Evolutionary conservation across 2,888 invertebrate species (phyloP), one percentile per base, ranked within the genome.

Genomic region (Apotomis betuletana): DNA sequence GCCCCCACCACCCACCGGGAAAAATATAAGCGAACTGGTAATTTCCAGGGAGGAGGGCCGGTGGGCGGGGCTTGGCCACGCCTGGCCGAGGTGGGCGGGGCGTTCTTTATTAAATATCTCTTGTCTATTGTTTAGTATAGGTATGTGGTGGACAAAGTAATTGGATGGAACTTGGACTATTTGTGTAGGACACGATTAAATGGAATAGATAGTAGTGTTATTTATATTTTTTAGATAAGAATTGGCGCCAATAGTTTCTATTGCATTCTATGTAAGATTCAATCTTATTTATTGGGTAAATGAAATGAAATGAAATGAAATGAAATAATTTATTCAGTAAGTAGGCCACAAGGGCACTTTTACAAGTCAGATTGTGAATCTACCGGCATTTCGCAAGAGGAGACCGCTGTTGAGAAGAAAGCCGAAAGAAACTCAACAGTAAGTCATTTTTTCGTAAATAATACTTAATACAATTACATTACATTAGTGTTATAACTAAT

Each of bases 21-120:
- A 44, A 62, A 67, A 67, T 36, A 59, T 52, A 41, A 58, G 44
- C 10, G 64, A 65, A 15, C 62, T 63, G 63, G 57, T 62, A 72
- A 58, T 63, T 54, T 61, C 55, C 38, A 52, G 70, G 70, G 68
- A 76, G 67, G 69, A 44, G 60, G 62, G 63, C 63, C 62, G 36
- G 60, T 75, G 67, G 80, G 80, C 75, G 79, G 77, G 74, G 75
- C 67, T 0, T 36, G 12, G 67, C 67, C 75, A 75, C 75, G 75
- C 78, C 75, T 61, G 10, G 63, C 36, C 52, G 58, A 6, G 54
- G 61, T 76, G 75, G 80, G 80, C 73, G 77, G 77, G 61, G 68
- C 74, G 65, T 27, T 55, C 44, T 64, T 64, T 61, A 49, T 69
- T 67, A 41, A 46, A 36, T 27, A 27, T 44, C 41, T 51, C 54